phyloP scores from a whole-genome alignment of 1,140 invertebrate species.

The Neodiprion pinetum region DNA sequence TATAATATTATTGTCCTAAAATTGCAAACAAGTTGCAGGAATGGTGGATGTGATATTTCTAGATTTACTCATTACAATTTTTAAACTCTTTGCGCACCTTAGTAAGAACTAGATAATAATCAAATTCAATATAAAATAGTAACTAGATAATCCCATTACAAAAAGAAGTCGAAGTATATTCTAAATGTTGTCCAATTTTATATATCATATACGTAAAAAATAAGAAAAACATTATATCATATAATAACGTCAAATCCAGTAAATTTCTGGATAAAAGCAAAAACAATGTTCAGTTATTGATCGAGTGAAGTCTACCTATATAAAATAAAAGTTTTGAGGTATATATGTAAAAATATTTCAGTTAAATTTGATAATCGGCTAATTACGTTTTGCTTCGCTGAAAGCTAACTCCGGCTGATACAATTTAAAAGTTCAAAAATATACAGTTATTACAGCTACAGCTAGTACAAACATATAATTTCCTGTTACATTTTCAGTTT shows the following conservation, averaged over 20 bases:
- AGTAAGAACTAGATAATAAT: background rate
- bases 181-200: background rate
- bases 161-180: background rate
- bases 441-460: background rate
- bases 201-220: background rate
- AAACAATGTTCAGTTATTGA: background rate
- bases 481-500: background rate
- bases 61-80: background rate
- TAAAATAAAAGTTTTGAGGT: background rate
- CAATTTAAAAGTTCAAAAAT: background rate
- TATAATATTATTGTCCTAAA: background rate
- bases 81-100: background rate
- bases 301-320: background rate
- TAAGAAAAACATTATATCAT: background rate
- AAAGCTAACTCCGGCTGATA: background rate
- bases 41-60: background rate
- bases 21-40: background rate
- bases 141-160: background rate
- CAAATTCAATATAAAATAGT: background rate
- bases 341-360: background rate
- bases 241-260: no score
- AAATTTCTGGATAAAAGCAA: no score
- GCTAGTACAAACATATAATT: background rate
- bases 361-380: background rate
- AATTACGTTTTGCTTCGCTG: background rate